Evolutionary conservation across 1,140 invertebrate genomes (phyloP).

Genomic region (Plutomurus gul): DNA sequence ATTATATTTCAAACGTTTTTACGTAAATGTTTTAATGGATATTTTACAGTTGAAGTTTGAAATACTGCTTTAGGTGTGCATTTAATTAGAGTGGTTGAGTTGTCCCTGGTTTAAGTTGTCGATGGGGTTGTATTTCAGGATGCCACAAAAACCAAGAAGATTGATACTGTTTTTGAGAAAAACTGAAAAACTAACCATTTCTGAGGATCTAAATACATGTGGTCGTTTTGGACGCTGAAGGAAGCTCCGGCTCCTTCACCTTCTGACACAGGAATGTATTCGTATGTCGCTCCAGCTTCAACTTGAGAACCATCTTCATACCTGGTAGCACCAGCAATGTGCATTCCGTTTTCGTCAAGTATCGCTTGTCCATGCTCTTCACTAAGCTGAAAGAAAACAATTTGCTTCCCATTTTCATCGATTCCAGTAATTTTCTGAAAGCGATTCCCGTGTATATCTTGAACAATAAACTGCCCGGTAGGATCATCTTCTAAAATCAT

Average conservation of each 20-base stretch:
- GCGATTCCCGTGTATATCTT: conserved; percentile 51
- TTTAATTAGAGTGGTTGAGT: too few relatives aligned
- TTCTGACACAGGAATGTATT: conserved; percentile 5
- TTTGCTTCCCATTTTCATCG: conserved; percentile 51
- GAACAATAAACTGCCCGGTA: conserved; percentile 45
- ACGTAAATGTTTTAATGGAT: too few relatives aligned
- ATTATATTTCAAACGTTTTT: too few relatives aligned
- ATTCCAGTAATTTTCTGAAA: conserved; percentile 47
- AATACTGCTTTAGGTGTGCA: too few relatives aligned
- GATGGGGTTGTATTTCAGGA: too few relatives aligned
- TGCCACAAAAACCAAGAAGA: too few relatives aligned
- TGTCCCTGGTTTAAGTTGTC: too few relatives aligned
- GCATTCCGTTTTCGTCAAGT: not conserved
- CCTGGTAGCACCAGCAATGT: conserved; percentile 17
- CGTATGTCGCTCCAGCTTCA: conserved; percentile 30
- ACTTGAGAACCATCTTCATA: conserved; percentile 31
- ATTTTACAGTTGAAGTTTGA: too few relatives aligned
- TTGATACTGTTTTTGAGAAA: too few relatives aligned
- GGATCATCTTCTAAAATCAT: conserved; percentile 44
- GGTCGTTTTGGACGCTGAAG: conserved; percentile 46
- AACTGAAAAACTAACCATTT: conserved; percentile 47
- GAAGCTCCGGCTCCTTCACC: conserved; percentile 9
- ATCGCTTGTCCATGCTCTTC: conserved; percentile 35
- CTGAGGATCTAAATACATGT: conserved; percentile 47
- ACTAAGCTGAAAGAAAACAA: conserved; percentile 50